Percentiles rank a stretch among this genome's conserved stretches.
phyloP scores from a whole-genome alignment of 2,797 vertebrate species.

The Falco novaeseelandiae region DNA sequence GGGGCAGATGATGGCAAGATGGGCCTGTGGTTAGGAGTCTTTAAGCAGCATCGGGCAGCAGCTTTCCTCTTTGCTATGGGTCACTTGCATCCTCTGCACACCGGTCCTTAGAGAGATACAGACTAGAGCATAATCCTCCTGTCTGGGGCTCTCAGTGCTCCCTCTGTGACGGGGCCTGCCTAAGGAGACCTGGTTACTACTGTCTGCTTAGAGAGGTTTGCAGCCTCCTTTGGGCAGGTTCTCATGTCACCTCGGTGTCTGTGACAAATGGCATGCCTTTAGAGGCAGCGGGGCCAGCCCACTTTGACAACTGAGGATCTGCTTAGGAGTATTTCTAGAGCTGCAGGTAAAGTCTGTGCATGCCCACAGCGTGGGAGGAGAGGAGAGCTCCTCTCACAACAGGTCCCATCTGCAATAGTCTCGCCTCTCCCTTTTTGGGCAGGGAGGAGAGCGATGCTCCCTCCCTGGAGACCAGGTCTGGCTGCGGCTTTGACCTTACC shows the following conservation, averaged over 20 bases:
- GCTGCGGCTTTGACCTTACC: not conserved
- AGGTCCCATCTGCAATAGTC: not conserved
- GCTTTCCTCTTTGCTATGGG: not conserved
- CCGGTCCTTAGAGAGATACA: not conserved
- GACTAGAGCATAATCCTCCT: not conserved
- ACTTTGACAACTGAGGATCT: not conserved
- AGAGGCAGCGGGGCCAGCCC: not conserved
- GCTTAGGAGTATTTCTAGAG: not conserved
- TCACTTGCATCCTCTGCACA: not conserved
- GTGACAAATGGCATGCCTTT: rapidly evolving
- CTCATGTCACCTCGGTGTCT: not conserved
- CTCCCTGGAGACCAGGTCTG: not conserved
- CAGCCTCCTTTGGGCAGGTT: not conserved
- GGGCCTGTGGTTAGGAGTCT: not conserved
- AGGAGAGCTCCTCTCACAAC: not conserved
- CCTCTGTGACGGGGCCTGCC: not conserved
- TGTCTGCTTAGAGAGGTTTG: not conserved
- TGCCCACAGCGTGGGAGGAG: not conserved
- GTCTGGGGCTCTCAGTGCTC: not conserved
- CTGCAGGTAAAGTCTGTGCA: not conserved
- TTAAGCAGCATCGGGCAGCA: not conserved
- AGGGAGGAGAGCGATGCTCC: not conserved
- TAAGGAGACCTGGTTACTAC: not conserved
- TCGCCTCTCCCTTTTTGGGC: not conserved
- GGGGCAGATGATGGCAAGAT: not conserved